Evolutionary conservation across 2,113 vertebrate species (phyloP), one percentile per base, ranked within the genome.

Genomic region (Malaclemys terrapin): DNA sequence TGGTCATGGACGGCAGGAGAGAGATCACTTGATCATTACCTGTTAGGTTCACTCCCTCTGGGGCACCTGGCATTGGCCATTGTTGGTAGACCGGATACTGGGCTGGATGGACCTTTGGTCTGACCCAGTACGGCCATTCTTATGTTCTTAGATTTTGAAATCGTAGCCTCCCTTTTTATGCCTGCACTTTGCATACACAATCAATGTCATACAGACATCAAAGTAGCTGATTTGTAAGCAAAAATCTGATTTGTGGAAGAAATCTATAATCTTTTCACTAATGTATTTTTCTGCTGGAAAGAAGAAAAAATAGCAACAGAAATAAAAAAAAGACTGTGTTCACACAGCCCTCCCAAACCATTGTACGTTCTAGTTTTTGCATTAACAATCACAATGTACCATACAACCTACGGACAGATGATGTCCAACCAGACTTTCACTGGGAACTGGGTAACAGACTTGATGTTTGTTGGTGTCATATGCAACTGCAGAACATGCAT

Each of bases 381-480:
- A 57, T 75, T 22, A 4, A 5, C 45, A n/a, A 35, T n/a, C 24
- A 50, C 9, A 35, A 45, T 6, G 57, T 13, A 22, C n/a, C 47
- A 14, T 7, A 8, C 5, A 14, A 52, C 29, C 6, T 53, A 65
- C 13, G 42, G 53, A n/a, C 53, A 83, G 45, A 80, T 54, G 17
- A n/a, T 25, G 3, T 10, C 8, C 17, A 83, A 49, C 62, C 56
- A 45, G 0, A 12, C n/a, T 1, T 49, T 82, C 7, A 12, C 7
- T 50, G 19, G 6, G 45, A 80, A 69, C 1, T 1, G 27, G 78
- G 56, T 38, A 35, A 59, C 79, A 85, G 78, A 20, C 59, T 31
- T 85, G 85, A 16, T 19, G 3, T 0, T 88, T 90, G 81, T 12
- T 89, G 1, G 1, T 82, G 19, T 56, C 35, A 0, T 0, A 4